Base-by-base conservation (phyloP, 2,888 invertebrate species). In the Balanococcus diminutus region DNA sequence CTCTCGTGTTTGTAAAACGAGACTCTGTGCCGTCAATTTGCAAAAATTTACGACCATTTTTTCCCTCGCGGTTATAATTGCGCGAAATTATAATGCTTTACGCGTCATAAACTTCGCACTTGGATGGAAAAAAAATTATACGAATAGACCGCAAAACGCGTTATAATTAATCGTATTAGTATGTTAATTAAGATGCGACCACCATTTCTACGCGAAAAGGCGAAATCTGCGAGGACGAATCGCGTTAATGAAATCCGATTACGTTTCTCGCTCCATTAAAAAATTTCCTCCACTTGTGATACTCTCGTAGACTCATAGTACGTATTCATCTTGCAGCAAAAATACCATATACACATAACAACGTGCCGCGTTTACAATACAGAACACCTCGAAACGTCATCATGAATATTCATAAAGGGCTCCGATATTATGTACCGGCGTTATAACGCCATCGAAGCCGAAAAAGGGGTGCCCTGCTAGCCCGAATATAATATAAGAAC, bases 161-260 rank as follows among this genome's bases (percentile, higher is more conserved):
- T 84, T 84, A 84, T 84, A 84, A 84, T 84, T 84, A 84, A 84
- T 84, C 84, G 84, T 84, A 84, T 84, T 84, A 84, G 84, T 84
- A 84, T 84, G 84, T 84, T 84, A 84, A 84, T 84, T 84, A 84
- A 84, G 84, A 84, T 19, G 56, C 31, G 19, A 32, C 46, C 36
- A 31, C 31, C n/a, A 22, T 39, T 81, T 36, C 36, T 56, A 22
- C 22, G 56, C 72, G 28, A 82, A 46, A n/a, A 39, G 19, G 19
- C 8, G n/a, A 36, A 14, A 81, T n/a, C 4, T 46, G 22, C 19
- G n/a, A n/a, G 56, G n/a, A 25, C 46, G 56, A 25, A n/a, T 51
- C 31, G 56, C 39, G 84, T 82, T 42, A 82, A 82, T 82, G 82
- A 82, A 84, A 84, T 84, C 84, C 67, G 84, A 84, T 84, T 84